These are phyloP conservation scores for Lepidothrix coronata DNA, from an alignment of 2,113 vertebrate species.

Conservation along the genomic window DNA sequence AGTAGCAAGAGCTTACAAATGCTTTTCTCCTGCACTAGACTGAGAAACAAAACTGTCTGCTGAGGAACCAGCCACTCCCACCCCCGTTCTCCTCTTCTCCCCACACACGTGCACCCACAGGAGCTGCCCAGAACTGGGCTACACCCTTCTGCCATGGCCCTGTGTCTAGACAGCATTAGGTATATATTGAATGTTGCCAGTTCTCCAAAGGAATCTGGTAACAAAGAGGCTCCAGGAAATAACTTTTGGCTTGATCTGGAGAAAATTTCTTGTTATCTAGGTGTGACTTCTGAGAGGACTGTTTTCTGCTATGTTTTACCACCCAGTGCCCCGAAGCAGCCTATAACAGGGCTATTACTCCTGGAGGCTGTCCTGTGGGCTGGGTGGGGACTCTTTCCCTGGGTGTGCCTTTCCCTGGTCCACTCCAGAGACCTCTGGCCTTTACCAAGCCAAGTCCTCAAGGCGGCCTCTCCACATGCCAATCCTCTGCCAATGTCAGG, in stretches of 20 bases:
- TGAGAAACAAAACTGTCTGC: not conserved
- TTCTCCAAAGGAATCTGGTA: not conserved
- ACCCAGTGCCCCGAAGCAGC: not conserved
- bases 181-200: not conserved
- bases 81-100: not conserved
- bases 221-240: not conserved
- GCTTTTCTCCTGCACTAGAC: not conserved
- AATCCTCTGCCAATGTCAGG: not conserved
- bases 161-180: accelerated
- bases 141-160: not conserved
- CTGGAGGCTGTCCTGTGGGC: not conserved
- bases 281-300: not conserved
- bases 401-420: not conserved
- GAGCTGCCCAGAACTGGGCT: not conserved
- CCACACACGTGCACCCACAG: not conserved
- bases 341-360: not conserved
- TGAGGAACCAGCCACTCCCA: not conserved
- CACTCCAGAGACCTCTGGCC: not conserved
- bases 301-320: not conserved
- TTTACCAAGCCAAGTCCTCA: not conserved
- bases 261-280: not conserved
- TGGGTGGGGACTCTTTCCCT: not conserved
- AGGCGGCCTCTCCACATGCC: not conserved
- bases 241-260: not conserved
- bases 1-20: not conserved